Conservation (phyloP, 2,797 vertebrate species). For the Sternotherus odoratus region DNA sequence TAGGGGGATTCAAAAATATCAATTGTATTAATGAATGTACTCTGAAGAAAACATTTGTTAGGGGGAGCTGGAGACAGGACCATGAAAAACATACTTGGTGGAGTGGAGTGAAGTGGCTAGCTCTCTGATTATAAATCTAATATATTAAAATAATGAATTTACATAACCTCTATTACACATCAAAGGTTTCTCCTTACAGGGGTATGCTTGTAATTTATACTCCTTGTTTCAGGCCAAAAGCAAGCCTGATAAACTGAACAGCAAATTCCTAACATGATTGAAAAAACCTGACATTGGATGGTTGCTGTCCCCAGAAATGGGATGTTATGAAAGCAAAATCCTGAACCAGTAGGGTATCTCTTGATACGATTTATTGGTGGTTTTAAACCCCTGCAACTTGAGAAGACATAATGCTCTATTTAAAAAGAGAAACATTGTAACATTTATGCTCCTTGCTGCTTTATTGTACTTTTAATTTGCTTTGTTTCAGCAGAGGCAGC, state of each 20-base stretch:
- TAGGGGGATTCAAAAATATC: constrained; percentile 50
- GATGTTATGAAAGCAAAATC: constrained; percentile 27
- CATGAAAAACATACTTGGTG: constrained; percentile 63
- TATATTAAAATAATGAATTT: constrained; percentile 72
- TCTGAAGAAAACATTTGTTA: constrained; percentile 63
- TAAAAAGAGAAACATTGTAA: constrained; percentile 62
- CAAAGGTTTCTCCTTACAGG: constrained; percentile 67
- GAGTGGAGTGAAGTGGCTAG: constrained; percentile 44
- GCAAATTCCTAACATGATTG: constrained; percentile 62
- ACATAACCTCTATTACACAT: constrained; percentile 69
- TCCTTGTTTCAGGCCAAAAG: constrained; percentile 41
- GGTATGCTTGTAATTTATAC: constrained; percentile 73
- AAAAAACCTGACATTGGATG: constrained; percentile 65
- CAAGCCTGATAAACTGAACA: constrained; percentile 72
- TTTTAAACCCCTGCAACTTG: constrained; percentile 66
- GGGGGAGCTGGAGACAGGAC: constrained; percentile 58
- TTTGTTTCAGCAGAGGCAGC: constrained; percentile 49
- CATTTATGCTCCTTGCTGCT: constrained; percentile 35
- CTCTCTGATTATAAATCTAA: constrained; percentile 71
- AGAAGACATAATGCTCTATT: constrained; percentile 50
- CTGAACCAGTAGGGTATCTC: constrained; percentile 34
- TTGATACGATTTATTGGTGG: constrained; percentile 57
- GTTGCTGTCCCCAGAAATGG: constrained; percentile 43
- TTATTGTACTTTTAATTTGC: constrained; percentile 56
- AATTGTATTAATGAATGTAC: constrained; percentile 66